Conservation (phyloP, 2,113 vertebrate genomes). For the Pseudonaja textilis region DNA sequence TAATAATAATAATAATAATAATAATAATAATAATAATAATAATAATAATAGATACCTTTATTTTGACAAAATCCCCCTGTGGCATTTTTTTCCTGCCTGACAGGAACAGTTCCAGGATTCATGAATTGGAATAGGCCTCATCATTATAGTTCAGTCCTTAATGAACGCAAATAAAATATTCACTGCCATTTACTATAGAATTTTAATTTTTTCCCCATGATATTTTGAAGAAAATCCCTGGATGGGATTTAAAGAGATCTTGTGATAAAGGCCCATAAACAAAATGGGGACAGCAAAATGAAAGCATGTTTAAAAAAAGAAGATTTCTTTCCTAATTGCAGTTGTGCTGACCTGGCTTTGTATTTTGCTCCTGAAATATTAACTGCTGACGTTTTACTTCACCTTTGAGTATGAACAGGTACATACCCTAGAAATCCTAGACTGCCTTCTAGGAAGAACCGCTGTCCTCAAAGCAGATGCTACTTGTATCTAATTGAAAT, state of each 20-base stretch:
- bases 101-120: conserved; percentile 39
- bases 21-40: conserved; percentile 4
- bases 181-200: conserved; percentile 45
- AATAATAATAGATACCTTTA: conserved; percentile 44
- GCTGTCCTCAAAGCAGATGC: not conserved
- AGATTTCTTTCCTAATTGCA: conserved; percentile 42
- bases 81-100: conserved; percentile 40
- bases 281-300: conserved; percentile 49
- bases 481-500: conserved; percentile 20
- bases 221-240: conserved; percentile 51
- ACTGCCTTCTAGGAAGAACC: not conserved
- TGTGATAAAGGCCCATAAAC: conserved; percentile 56
- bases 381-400: conserved; percentile 60
- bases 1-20: too few relatives aligned
- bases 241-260: conserved; percentile 50
- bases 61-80: conserved; percentile 28
- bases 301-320: conserved; percentile 66
- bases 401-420: conserved; percentile 18
- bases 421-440: not conserved
- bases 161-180: conserved; percentile 68
- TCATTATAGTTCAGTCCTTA: conserved; percentile 57
- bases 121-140: conserved; percentile 34
- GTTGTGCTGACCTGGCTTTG: conserved; percentile 59
- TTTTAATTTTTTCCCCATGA: conserved; percentile 56
- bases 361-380: conserved; percentile 70